Conservation (phyloP, 2,797 vertebrate genomes). For the Pangasius krempfi region DNA sequence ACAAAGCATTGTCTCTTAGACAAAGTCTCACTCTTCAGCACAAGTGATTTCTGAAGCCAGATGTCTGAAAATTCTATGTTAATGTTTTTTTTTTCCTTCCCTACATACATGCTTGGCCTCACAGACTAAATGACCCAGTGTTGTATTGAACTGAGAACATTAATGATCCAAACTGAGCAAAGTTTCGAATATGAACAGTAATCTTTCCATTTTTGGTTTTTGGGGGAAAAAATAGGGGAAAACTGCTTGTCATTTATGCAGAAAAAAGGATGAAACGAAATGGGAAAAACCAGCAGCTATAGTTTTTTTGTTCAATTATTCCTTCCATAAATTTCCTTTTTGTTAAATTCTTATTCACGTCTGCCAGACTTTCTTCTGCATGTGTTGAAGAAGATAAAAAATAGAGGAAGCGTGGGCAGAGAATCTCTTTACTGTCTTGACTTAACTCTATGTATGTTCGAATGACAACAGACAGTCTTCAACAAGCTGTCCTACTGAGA, state of each 20-base stretch:
- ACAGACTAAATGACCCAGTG: neutral
- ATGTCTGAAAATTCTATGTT: neutral
- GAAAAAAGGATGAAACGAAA: neutral
- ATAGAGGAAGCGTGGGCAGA: conserved; percentile 18
- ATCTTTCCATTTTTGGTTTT: neutral
- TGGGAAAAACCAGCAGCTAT: neutral
- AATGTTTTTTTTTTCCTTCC: neutral
- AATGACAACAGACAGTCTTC: conserved; percentile 26
- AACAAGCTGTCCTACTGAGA: conserved; percentile 30
- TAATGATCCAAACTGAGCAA: neutral
- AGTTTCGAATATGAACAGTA: neutral
- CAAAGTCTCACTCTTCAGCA: neutral
- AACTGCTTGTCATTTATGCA: neutral
- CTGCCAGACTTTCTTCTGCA: conserved; percentile 24
- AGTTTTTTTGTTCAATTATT: conserved; percentile 30
- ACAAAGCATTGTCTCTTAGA: neutral
- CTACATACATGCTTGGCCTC: neutral
- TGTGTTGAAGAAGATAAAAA: conserved; percentile 31
- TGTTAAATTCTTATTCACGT: conserved; percentile 33
- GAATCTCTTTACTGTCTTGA: conserved; percentile 27
- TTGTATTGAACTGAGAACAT: neutral
- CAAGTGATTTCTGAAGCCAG: neutral
- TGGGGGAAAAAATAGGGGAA: neutral
- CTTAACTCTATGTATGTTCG: conserved; percentile 40
- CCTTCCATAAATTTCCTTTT: conserved; percentile 29